Conservation (phyloP, 2,113 vertebrate genomes). For the Brachypteracias leptosomus region DNA sequence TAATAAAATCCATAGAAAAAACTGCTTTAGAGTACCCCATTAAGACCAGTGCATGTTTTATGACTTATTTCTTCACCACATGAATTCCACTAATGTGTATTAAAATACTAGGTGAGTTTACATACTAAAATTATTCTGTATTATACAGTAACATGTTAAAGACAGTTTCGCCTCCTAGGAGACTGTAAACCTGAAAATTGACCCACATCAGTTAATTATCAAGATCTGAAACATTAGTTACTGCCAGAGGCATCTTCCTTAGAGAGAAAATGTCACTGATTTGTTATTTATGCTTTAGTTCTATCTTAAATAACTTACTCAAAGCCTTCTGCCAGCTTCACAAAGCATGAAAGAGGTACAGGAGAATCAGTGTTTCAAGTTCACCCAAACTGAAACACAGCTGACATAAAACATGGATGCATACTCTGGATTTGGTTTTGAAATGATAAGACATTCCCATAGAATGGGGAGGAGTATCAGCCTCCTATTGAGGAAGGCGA, state of each 20-base stretch:
- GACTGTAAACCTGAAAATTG: background rate
- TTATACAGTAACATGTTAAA: background rate
- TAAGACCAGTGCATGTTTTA: background rate
- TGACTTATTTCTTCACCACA: background rate
- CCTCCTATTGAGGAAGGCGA: background rate
- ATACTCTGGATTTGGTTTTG: background rate
- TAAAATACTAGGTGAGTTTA: background rate
- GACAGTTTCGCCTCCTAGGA: background rate
- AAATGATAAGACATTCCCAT: background rate
- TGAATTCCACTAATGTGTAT: background rate
- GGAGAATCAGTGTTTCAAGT: background rate
- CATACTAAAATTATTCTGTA: background rate
- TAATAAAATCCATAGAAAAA: background rate
- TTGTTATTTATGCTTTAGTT: background rate
- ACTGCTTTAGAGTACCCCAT: background rate
- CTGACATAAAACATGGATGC: background rate
- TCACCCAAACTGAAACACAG: background rate
- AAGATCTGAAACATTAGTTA: background rate
- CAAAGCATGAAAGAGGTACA: background rate
- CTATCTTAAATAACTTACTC: background rate
- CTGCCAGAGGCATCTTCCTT: background rate
- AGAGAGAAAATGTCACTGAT: background rate
- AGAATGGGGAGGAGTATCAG: background rate
- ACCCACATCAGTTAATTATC: background rate
- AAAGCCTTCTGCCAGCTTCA: background rate